These are phyloP conservation scores for Sigmodon hispidus DNA, from an alignment of 2,113 vertebrate species.

Conservation along the genomic window DNA sequence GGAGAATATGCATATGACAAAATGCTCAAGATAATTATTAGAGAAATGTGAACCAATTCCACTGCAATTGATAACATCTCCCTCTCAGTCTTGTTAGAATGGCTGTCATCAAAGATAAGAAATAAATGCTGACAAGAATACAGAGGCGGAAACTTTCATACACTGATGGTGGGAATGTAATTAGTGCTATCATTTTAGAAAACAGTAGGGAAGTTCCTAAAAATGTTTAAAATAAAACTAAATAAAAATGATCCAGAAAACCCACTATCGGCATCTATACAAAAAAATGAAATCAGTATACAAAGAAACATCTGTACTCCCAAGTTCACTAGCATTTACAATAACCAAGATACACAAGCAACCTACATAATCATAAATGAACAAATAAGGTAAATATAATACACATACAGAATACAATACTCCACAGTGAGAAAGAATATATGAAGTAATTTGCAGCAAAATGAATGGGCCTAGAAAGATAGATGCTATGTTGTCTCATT, in stretches of 20 bases:
- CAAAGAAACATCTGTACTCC: background rate
- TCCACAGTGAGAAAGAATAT: background rate
- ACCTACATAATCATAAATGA: background rate
- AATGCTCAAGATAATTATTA: background rate
- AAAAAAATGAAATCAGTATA: constrained; percentile 1
- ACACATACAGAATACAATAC: background rate
- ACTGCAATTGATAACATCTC: background rate
- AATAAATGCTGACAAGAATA: background rate
- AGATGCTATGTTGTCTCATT: background rate
- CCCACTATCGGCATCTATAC: background rate
- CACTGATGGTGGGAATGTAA: background rate
- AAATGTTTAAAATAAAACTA: constrained; percentile 12
- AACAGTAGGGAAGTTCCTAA: background rate
- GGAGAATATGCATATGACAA: background rate
- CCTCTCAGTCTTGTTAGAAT: background rate
- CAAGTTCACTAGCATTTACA: background rate
- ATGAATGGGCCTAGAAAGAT: background rate
- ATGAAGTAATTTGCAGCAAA: background rate
- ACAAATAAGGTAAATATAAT: background rate
- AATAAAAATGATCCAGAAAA: background rate
- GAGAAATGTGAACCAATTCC: background rate
- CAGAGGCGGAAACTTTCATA: background rate
- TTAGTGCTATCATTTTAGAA: background rate
- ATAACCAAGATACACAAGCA: background rate
- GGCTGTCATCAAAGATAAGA: background rate